Evolutionary conservation across 2,797 vertebrate genomes (phyloP), one percentile per base, ranked within the genome.

Genomic region (Hozukius guyotensis): DNA sequence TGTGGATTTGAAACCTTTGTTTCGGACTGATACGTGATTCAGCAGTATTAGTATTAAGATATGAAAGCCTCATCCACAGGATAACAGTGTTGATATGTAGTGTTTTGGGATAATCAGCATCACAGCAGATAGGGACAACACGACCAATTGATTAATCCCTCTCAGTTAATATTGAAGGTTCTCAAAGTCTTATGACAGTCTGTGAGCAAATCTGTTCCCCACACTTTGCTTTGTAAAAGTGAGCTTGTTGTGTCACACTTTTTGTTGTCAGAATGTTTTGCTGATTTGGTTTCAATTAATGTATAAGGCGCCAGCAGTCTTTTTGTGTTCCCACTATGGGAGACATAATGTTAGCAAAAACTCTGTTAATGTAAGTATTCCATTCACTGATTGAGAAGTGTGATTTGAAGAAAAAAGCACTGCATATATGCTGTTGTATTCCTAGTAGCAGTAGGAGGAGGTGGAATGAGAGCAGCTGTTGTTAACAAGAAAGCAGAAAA

Each of bases 111-210:
- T 67, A n/a, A 63, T 79, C 65, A 31, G 20, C 25, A 27, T 42
- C 36, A 57, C n/a, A 42, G 14, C 57, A 62, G 32, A 42, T 25
- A n/a, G 29, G 27, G 9, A 74, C 22, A 56, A 52, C 29, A 77
- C 38, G 61, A 57, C 52, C 46, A 36, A 88, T 13, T 56, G 32
- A 76, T 65, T 72, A 74, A 76, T 78, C 52, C 31, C 9, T 38
- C 14, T 46, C 8, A 24, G 13, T 64, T 70, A 67, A 61, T 46
- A 77, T 4, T 75, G 4, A 55, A 52, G 32, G 13, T 57, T 75
- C 13, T 53, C 14, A 62, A 52, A 75, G 62, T 87, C 77, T 87
- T 70, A 79, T 77, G 66, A 81, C 77, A 64, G 53, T 31, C 55
- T 55, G 52, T 70, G 57, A 60, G 31, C 36, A 57, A 67, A 36